Percentiles rank a stretch among this genome's conserved stretches.
Conservation (phyloP, 2,797 vertebrate genomes). For the Buphagus erythrorhynchus region DNA sequence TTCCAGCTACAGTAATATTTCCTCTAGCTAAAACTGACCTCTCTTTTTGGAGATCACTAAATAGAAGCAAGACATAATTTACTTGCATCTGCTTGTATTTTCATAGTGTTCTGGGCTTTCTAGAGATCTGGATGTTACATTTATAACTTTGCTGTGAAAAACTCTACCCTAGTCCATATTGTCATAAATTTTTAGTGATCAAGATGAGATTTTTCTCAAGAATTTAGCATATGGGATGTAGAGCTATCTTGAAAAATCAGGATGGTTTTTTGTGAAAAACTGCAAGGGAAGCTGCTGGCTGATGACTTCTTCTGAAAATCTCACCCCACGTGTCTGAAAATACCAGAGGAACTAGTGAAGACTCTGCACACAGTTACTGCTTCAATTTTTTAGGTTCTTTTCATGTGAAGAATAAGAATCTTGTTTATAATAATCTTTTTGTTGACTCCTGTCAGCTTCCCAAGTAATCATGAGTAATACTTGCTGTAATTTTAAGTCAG, state of each 20-base stretch:
- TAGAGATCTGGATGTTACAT: slow-evolving; percentile 33
- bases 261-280: not conserved
- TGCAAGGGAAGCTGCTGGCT: slow-evolving; percentile 25
- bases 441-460: not conserved
- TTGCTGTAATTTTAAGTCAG: not conserved
- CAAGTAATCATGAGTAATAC: not conserved
- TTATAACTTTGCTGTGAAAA: slow-evolving; percentile 30
- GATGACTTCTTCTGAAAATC: slow-evolving; percentile 22
- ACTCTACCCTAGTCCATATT: slow-evolving; percentile 32
- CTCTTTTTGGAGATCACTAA: not conserved
- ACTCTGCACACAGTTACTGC: not conserved
- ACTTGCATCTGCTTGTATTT: slow-evolving; percentile 28
- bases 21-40: not conserved
- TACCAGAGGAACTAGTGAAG: not conserved
- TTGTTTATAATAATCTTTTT: not conserved
- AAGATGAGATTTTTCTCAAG: slow-evolving; percentile 23
- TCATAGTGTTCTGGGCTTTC: not conserved
- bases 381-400: not conserved
- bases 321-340: not conserved
- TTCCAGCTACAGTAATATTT: not conserved
- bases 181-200: slow-evolving; percentile 50
- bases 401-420: not conserved
- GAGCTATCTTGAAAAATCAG: slow-evolving; percentile 9
- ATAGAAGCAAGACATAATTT: slow-evolving; percentile 33
- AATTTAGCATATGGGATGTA: slow-evolving; percentile 30